Conservation (phyloP, 2,888 invertebrate species). For the Athalia rosae region DNA sequence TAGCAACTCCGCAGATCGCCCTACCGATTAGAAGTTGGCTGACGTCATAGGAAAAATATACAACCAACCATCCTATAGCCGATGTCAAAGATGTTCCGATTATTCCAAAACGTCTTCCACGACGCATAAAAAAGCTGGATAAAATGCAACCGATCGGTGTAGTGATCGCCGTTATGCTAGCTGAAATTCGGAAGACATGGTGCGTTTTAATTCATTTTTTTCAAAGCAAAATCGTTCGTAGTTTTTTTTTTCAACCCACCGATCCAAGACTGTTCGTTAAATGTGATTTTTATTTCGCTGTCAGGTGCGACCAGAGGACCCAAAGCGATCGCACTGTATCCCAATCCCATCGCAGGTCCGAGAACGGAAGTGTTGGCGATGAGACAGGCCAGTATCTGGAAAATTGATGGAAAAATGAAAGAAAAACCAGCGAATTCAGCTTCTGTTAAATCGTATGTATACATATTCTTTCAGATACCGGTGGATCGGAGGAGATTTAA, state of each 20-base stretch:
- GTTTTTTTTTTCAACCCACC: constrained; percentile 70
- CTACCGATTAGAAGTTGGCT: constrained; percentile 73
- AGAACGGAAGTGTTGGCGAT: constrained; percentile 75
- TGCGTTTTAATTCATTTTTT: neutral
- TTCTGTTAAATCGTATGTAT: neutral
- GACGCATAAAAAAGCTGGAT: constrained; percentile 75
- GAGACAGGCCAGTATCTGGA: constrained; percentile 74
- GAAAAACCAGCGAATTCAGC: neutral
- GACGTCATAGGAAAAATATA: constrained; percentile 72
- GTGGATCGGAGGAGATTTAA: neutral
- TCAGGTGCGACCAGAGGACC: constrained; percentile 69
- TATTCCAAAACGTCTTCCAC: constrained; percentile 75
- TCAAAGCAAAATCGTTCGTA: neutral
- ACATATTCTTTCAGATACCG: neutral
- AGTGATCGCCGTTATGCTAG: constrained; percentile 76
- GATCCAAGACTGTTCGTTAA: constrained; percentile 76
- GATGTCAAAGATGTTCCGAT: constrained; percentile 74
- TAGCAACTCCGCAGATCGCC: constrained; percentile 74
- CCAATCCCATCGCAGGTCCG: constrained; percentile 77
- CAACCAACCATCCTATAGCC: constrained; percentile 75
- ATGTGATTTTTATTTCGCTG: constrained; percentile 67
- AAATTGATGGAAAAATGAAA: neutral
- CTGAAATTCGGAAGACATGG: constrained; percentile 66
- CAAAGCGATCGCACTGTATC: constrained; percentile 77
- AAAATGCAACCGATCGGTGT: constrained; percentile 76